These are phyloP conservation scores for Zeuzera pyrina DNA, from an alignment of 2,888 invertebrate genomes.

Conservation along the genomic window DNA sequence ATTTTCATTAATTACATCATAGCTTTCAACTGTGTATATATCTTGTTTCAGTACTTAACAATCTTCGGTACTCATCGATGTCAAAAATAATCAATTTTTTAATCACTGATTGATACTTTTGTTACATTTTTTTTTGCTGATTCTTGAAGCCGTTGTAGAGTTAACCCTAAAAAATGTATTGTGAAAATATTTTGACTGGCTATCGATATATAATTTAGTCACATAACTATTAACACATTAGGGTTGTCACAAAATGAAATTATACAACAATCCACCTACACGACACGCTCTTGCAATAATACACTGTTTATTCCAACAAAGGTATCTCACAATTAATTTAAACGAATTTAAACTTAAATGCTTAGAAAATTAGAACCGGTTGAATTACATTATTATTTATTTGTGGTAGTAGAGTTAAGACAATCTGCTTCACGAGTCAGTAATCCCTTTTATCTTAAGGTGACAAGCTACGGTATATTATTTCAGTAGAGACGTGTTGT, in stretches of 20 bases:
- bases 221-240: conserved; percentile 45
- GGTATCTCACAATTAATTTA: conserved; percentile 3
- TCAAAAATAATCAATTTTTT: no score
- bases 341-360: conserved; percentile 17
- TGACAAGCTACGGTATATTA: conserved; percentile 62
- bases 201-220: no score
- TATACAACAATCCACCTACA: conserved; percentile 60
- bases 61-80: no score
- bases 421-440: conserved; percentile 58
- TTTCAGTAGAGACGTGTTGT: conserved; percentile 53
- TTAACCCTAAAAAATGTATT: no score
- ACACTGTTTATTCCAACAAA: conserved; percentile 47
- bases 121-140: no score
- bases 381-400: conserved; percentile 5
- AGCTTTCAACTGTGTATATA: no score
- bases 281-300: conserved; percentile 55
- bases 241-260: conserved; percentile 61
- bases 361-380: background rate
- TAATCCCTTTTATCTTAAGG: conserved; percentile 65
- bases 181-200: no score
- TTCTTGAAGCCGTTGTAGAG: no score
- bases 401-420: conserved; percentile 30
- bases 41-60: no score
- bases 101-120: no score
- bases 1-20: no score